phyloP scores from a whole-genome alignment of 2,113 vertebrate genomes.

The Cryptomyrus ogoouensis region DNA sequence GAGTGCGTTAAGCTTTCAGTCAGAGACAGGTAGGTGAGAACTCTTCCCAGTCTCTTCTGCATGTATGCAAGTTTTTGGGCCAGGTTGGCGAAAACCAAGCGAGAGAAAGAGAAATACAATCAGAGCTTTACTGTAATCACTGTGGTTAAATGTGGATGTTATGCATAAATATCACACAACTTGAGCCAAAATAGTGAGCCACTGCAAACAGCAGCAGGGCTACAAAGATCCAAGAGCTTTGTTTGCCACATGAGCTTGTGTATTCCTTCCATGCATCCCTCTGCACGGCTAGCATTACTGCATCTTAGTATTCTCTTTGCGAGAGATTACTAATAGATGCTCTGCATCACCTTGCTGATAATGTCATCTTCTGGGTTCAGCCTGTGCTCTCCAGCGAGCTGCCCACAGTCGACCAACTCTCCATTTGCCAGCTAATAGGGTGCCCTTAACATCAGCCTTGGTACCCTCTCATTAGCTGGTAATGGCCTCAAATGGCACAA shows the following conservation, averaged over 20 bases:
- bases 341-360: constrained; percentile 3
- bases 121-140: not conserved
- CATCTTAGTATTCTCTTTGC: not conserved
- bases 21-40: not conserved
- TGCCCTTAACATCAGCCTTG: not conserved
- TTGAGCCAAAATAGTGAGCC: not conserved
- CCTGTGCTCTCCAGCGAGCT: not conserved
- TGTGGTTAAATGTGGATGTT: not conserved
- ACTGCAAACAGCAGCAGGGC: not conserved
- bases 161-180: not conserved
- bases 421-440: constrained; percentile 10
- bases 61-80: not conserved
- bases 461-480: constrained; percentile 18
- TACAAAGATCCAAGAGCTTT: not conserved
- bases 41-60: not conserved
- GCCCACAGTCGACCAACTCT: not conserved
- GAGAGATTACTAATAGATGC: not conserved
- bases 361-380: not conserved
- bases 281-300: not conserved
- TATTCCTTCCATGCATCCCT: not conserved
- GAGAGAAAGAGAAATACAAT: not conserved
- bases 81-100: not conserved
- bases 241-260: not conserved
- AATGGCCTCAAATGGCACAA: constrained; percentile 3
- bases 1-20: not conserved